Evolutionary conservation across 2,113 vertebrate species (phyloP).

Genomic region (Centropus bengalensis): DNA sequence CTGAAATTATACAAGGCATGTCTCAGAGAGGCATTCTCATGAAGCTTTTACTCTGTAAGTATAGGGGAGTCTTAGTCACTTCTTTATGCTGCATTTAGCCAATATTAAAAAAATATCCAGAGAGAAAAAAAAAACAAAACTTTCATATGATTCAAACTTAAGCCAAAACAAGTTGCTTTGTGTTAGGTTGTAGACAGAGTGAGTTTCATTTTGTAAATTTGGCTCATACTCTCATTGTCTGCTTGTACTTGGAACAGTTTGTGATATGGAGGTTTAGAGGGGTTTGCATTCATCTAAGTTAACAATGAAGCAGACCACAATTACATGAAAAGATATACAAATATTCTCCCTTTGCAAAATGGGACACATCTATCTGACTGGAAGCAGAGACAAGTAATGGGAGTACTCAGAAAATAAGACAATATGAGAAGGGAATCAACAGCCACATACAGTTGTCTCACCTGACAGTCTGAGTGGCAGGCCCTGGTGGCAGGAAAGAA

Average conservation of each 20-base stretch:
- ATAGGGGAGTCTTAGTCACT: background rate
- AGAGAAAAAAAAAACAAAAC: background rate
- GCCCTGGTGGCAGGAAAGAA: background rate
- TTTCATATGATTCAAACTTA: background rate
- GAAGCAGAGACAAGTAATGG: background rate
- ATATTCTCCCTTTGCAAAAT: background rate
- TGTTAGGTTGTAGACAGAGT: background rate
- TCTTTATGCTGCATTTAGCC: background rate
- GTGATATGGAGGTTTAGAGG: background rate
- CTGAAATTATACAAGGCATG: background rate
- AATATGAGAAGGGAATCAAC: background rate
- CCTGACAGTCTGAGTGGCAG: background rate
- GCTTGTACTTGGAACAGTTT: background rate
- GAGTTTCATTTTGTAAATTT: background rate
- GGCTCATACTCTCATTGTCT: accelerated
- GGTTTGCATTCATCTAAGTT: background rate
- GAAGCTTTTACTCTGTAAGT: background rate
- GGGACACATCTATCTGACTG: background rate
- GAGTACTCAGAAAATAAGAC: background rate
- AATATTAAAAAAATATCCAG: background rate
- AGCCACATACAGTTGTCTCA: background rate
- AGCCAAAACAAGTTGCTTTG: background rate
- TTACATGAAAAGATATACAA: background rate
- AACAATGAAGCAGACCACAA: background rate
- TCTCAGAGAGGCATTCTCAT: background rate